Evolutionary conservation across 1,140 invertebrate species (phyloP), one percentile per base, ranked within the genome.

Genomic region (Drosophila burlai): DNA sequence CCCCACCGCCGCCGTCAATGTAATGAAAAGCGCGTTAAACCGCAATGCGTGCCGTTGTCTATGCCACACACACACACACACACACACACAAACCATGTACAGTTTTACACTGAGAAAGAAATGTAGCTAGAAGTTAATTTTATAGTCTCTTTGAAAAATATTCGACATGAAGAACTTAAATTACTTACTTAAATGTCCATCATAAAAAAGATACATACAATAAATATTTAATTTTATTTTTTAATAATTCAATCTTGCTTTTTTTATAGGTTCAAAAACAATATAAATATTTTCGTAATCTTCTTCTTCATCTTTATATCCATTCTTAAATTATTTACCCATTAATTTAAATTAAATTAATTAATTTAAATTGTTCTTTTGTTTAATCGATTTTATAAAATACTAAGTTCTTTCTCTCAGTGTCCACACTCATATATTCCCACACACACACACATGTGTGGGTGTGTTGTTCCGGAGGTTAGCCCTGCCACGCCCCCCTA

Each of bases 1-100:
- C 15, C 55, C 29, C 31, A 13, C 26, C 40, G 7, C 21, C 26
- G 9, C 24, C 62, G 55, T 40, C 62, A 63, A 65, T 61, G 65
- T 79, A 77, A 77, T 79, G 76, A 79, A 80, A 80, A 80, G 77
- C 76, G 77, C 77, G 77, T 80, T 80, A 80, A 80, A 80, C 77
- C 77, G 77, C 77, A 80, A 80, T 79, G 77, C 77, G 76, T 79
- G 66, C 66, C 66, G 54, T 60, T 67, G 62, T 67, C 55, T 67
- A 76, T 67, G 38, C 69, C 55, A 61, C 57, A 58, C 50, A 62
- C 50, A 52, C 34, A 13, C 34, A 36, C 34, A 36, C 34, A 7
- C 7, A 49, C 58, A 62, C 54, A 57, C 50, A 50, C 21, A 21
- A 21, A 21, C 38, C 38, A 63, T 46, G 18, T 47, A 61, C 29